Base-by-base conservation (phyloP, 2,888 invertebrate species). In the Meteorus cinctellus region DNA sequence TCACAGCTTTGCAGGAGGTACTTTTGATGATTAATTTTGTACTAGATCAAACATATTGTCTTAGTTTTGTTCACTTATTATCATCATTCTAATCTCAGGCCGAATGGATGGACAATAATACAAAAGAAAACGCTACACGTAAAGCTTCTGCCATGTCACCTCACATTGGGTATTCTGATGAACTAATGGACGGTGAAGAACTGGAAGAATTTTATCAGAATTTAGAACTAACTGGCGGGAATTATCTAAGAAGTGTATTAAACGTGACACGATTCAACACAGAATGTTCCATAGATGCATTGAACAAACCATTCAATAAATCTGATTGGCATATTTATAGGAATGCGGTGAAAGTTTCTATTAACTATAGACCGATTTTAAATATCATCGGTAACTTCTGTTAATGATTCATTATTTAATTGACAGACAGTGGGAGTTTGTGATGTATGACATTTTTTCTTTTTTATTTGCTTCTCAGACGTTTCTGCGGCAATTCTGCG, bases 401-500 rank as follows among this genome's bases (percentile, higher is more conserved):
- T 24, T 48, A 8, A 34, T 34, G 4, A 27, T 55, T 55, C 19
- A 31, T 24, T n/a, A 31, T 24, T 36, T n/a, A 12, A 34, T 34
- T 24, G 24, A 24, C 0, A 24, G 24, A 1, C 34, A 34, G 34
- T 34, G 1, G 0, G 34, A 8, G 34, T 34, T 24, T 34, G 8
- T 1, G 34, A 8, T 8, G 4, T 8, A 34, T 8, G 8, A 0
- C 4, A 34, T 34, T 19, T 6, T 55, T 19, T 86, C 86, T 34
- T 8, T 34, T 5, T 72, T 66, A 73, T 75, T 16, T 34, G 8
- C 0, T 34, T 45, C 84, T 66, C 90, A 98, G 97, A 97, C 90
- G 97, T 97, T 90, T 97, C 97, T 0, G 97, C 97, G 82, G 97
- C 97, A 79, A 97, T 97, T 80, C 91, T 98, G 1, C 97, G 97